These are phyloP conservation scores for Ephialtes manifestator DNA, from an alignment of 2,888 invertebrate genomes.

Conservation along the genomic window DNA sequence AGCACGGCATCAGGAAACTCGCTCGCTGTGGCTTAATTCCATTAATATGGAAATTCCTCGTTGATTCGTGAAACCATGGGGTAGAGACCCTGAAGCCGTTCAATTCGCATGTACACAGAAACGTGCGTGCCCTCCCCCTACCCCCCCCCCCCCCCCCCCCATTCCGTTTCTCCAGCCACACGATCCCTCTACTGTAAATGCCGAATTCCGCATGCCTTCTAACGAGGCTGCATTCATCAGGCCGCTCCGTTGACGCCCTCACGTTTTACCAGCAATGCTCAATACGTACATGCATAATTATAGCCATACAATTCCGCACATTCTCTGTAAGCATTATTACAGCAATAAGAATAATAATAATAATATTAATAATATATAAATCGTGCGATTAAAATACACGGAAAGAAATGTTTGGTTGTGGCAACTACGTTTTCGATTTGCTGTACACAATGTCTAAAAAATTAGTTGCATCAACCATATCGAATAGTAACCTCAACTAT, in stretches of 20 bases:
- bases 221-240: constrained; percentile 50
- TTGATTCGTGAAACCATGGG: constrained; percentile 69
- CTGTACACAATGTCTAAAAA: too few species aligned
- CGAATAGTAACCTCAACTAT: too few species aligned
- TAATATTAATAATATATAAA: too few species aligned
- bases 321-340: background rate
- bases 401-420: too few species aligned
- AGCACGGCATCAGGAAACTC: constrained; percentile 57
- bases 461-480: too few species aligned
- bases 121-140: constrained; percentile 54
- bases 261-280: constrained; percentile 44
- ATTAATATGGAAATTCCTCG: constrained; percentile 75
- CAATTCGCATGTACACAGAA: constrained; percentile 60
- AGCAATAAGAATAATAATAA: background rate
- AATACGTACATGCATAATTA: constrained; percentile 16
- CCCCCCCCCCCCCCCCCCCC: constrained; percentile 12
- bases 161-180: constrained; percentile 16
- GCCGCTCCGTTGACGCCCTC: constrained; percentile 26
- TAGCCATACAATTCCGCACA: background rate
- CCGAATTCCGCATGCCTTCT: constrained; percentile 53
- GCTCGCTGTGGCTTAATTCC: constrained; percentile 70
- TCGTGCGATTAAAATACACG: too few species aligned
- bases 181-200: constrained; percentile 41
- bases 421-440: too few species aligned
- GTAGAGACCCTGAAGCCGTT: constrained; percentile 48